Percentiles rank a stretch among this genome's conserved stretches.
Evolutionary conservation across 2,113 vertebrate genomes (phyloP).

Genomic region (Aptenodytes forsteri): DNA sequence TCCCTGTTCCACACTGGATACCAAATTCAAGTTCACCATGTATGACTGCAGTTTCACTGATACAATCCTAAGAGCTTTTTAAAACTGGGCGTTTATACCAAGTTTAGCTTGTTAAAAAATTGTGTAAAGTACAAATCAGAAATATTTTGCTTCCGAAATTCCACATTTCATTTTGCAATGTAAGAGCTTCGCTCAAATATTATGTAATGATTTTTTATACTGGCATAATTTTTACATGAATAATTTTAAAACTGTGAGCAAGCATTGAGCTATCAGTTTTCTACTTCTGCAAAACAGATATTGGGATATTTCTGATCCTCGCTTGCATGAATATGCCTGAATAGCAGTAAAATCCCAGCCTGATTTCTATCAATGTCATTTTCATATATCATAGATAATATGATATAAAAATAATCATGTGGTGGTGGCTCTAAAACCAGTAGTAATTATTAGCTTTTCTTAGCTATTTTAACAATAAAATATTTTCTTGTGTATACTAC

Average conservation of each 20-base stretch:
- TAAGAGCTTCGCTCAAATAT: background rate
- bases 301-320: background rate
- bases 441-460: background rate
- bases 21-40: background rate
- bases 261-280: background rate
- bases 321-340: background rate
- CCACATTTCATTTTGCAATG: background rate
- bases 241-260: background rate
- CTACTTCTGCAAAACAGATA: background rate
- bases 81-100: background rate
- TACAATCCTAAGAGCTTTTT: background rate
- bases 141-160: background rate
- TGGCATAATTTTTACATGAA: background rate
- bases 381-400: background rate
- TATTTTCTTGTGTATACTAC: background rate
- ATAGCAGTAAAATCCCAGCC: background rate
- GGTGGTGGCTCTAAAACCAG: background rate
- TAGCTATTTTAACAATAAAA: background rate
- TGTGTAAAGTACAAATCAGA: background rate
- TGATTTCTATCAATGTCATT: background rate
- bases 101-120: background rate
- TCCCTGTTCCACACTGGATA: fast-evolving
- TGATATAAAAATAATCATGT: background rate
- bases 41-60: background rate
- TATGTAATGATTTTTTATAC: background rate